Evolutionary conservation across 2,797 vertebrate genomes (phyloP), one percentile per base, ranked within the genome.

Genomic region (Malurus leucopterus): DNA sequence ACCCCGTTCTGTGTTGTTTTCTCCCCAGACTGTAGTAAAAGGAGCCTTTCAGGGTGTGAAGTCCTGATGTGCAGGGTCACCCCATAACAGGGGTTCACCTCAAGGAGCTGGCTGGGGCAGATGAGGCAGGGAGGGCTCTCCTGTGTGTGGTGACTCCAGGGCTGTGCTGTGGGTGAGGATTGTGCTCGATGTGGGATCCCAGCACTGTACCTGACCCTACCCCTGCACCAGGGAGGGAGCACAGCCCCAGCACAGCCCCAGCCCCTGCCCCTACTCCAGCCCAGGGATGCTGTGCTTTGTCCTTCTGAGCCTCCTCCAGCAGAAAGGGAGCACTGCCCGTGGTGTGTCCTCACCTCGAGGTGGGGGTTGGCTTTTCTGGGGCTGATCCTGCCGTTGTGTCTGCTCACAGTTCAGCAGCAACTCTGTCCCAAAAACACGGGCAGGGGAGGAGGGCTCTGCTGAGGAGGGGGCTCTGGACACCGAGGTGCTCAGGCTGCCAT

Each of bases 261-360:
- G 7, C 5, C 38, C 36, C n/a, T 84, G 61, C 18, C 34, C 38
- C 21, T 2, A 6, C 36, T 50, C 67, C 9, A 3, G 11, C 38
- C 32, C 0, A 0, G 2, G 6, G 8, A 4, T 5, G 29, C 17
- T 6, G 10, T 22, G 22, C 15, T 43, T 50, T 58, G 82, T 27
- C 13, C 46, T 5, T 5, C 46, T 24, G 8, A 68, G n/a, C 36
- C 61, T 50, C 13, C 41, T 38, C 34, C 62, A 22, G 26, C 1
- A 1, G 47, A n/a, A 22, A 47, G 53, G 19, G 23, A 72, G 21
- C n/a, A 2, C 43, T 71, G 55, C 34, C 55, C 20, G 0, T 1
- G 20, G 17, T 32, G 50, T 43, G 36, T 43, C 23, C 40, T 69
- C 34, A 8, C 13, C 44, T 49, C 19, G 1, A 69, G 26, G 8